Evolutionary conservation across 1,140 invertebrate species (phyloP), one percentile per base, ranked within the genome.

Genomic region (Choristoneura fumiferana): DNA sequence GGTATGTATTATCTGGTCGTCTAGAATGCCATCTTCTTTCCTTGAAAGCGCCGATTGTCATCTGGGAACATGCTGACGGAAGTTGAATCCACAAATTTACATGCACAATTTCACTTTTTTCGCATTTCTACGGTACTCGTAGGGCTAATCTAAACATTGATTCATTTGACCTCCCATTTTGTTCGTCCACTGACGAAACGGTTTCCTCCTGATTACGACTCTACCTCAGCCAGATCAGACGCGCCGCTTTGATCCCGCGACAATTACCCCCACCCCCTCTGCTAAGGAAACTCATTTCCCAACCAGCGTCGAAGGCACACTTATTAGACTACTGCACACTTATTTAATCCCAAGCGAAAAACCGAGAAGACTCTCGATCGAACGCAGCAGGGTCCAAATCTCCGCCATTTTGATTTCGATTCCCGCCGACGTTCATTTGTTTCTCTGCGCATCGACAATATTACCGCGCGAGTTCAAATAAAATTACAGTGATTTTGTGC

Each of bases 211-310:
- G 22, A 29, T 6, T 6, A 6, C 22, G 22, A 29, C 4, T n/a
- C 17, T 17, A 12, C 18, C n/a, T 22, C n/a, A 29, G 6, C 17
- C 43, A 12, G 43, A 49, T 49, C 43, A 49, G 43, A 49, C 43
- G 43, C 43, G 43, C 43, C 18, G 22, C 52, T 35, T 36, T 36
- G 52, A 54, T 36, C 52, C 22, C 34, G 52, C 52, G 34, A 34
- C 52, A 54, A 54, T 54, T 54, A 54, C 52, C 52, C 52, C 33
- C 34, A 35, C 52, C 34, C 8, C 52, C 33, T 1, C 49, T 22
- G n/a, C 33, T 33, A 35, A 54, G 52, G 52, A 54, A 54, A 54
- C 52, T 54, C 52, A 54, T 54, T 54, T 54, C 33, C 52, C 43
- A 49, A 49, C 12, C 43, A 49, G 29, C 18, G 43, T 12, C 17